Conservation (phyloP, 92 coral and sea anemone genomes). For the Micromussa lordhowensis region DNA sequence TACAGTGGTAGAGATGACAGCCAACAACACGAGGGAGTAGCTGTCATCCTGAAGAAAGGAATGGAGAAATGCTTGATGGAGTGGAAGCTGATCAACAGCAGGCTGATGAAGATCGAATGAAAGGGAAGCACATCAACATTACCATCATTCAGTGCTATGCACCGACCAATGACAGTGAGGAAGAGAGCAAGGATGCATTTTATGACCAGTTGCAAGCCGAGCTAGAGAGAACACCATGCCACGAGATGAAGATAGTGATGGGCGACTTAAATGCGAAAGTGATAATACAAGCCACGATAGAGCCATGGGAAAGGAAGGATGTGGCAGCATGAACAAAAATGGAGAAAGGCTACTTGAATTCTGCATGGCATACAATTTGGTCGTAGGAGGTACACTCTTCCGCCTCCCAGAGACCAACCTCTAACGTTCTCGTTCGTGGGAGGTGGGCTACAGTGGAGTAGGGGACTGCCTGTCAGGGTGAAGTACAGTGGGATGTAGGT, state of each 20-base stretch:
- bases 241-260: not conserved
- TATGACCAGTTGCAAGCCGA: not conserved
- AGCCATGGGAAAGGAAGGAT: constrained; percentile 3
- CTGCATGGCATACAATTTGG: too few species aligned
- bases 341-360: not conserved
- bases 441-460: too few species aligned
- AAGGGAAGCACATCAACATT: not conserved
- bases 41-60: not conserved
- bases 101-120: not conserved
- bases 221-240: not conserved
- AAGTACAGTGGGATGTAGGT: too few species aligned
- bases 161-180: not conserved
- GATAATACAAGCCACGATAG: not conserved
- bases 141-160: not conserved
- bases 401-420: too few species aligned
- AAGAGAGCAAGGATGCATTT: not conserved
- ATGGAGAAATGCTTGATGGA: not conserved
- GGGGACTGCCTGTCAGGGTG: too few species aligned
- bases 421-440: too few species aligned
- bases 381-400: too few species aligned
- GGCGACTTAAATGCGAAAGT: not conserved
- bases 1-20: not conserved
- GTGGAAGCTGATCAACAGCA: not conserved
- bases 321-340: constrained; percentile 1
- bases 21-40: not conserved